These are phyloP conservation scores for Chromis chromis DNA, from an alignment of 2,797 vertebrate species.

Conservation along the genomic window DNA sequence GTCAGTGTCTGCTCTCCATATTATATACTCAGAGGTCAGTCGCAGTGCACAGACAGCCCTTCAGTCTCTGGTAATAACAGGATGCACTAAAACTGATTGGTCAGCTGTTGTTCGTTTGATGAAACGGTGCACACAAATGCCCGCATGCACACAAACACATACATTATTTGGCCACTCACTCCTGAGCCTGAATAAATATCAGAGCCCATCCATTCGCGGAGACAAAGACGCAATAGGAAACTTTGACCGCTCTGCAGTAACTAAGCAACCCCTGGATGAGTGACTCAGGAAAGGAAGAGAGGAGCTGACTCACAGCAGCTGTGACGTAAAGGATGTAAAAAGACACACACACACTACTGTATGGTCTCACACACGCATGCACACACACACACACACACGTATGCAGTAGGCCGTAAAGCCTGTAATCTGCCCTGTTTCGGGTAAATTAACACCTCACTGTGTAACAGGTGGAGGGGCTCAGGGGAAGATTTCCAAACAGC, in stretches of 20 bases:
- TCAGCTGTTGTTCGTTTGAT: constrained; percentile 60
- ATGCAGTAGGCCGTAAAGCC: constrained; percentile 74
- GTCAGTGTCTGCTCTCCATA: background rate
- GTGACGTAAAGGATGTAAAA: constrained; percentile 80
- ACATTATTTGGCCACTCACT: constrained; percentile 77
- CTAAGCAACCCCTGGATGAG: constrained; percentile 84
- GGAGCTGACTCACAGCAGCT: constrained; percentile 84
- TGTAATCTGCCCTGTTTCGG: constrained; percentile 85
- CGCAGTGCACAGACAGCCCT: constrained; percentile 14
- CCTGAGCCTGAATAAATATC: constrained; percentile 87
- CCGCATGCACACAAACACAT: constrained; percentile 58
- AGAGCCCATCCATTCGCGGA: constrained; percentile 70
- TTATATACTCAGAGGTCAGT: constrained; percentile 20
- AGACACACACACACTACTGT: constrained; percentile 54
- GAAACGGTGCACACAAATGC: constrained; percentile 44
- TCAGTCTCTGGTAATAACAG: constrained; percentile 64
- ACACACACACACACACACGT: constrained; percentile 40
- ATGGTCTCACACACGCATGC: constrained; percentile 1
- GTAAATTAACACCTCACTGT: constrained; percentile 86
- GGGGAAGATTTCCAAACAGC: constrained; percentile 75
- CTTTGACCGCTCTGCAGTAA: constrained; percentile 80
- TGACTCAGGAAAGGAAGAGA: constrained; percentile 84
- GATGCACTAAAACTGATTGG: constrained; percentile 68
- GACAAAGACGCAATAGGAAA: constrained; percentile 87
- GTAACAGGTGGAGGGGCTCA: constrained; percentile 85